Evolutionary conservation across 1,140 invertebrate genomes (phyloP).

Genomic region (Scaptomyza hsui): DNA sequence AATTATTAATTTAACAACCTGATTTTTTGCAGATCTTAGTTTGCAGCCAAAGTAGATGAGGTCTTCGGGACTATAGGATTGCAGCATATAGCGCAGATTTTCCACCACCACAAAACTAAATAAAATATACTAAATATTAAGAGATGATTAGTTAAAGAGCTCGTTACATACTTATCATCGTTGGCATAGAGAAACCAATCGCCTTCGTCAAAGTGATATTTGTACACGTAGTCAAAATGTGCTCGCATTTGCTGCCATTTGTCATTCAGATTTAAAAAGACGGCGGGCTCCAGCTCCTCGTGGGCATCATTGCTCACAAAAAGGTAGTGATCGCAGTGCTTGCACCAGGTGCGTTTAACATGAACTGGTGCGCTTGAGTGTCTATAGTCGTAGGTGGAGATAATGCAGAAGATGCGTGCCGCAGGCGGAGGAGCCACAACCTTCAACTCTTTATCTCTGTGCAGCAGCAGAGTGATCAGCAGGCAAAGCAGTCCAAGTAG

Average conservation of each 20-base stretch:
- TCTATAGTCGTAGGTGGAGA: conserved; percentile 40
- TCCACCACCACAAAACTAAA: conserved; percentile 67
- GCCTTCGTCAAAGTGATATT: conserved; percentile 54
- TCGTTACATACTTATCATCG: conserved; percentile 62
- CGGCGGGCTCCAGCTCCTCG: conserved; percentile 53
- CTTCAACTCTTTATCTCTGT: neutral
- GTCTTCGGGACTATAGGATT: conserved; percentile 36
- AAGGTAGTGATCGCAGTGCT: conserved; percentile 57
- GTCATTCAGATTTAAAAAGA: conserved; percentile 38
- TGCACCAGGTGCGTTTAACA: conserved; percentile 54
- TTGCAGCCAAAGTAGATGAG: conserved; percentile 72
- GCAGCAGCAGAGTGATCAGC: conserved; percentile 11
- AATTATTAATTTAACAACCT: too few relatives aligned
- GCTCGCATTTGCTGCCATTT: conserved; percentile 53
- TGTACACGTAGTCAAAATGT: conserved; percentile 56
- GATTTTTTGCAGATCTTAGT: conserved; percentile 17
- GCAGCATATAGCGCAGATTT: conserved; percentile 59
- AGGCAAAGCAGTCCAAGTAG: conserved; percentile 33
- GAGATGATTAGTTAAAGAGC: neutral
- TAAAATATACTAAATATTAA: neutral
- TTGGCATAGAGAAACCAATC: conserved; percentile 67
- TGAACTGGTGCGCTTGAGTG: conserved; percentile 43
- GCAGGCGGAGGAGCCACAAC: neutral
- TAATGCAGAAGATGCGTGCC: conserved; percentile 60
- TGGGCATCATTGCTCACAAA: conserved; percentile 65